Evolutionary conservation across 2,797 vertebrate genomes (phyloP).

Genomic region (Gadopsis marmoratus): DNA sequence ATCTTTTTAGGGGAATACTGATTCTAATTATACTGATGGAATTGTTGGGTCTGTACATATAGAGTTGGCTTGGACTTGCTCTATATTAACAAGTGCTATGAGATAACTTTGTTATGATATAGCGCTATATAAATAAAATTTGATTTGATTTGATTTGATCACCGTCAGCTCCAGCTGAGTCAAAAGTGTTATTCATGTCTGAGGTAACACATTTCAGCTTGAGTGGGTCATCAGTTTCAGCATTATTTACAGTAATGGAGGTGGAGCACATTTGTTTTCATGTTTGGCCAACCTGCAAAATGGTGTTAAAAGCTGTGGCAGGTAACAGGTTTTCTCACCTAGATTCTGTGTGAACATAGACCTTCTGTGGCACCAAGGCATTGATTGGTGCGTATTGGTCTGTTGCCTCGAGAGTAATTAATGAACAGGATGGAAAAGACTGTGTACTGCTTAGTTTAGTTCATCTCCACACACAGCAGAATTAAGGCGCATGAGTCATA

Average conservation of each 20-base stretch:
- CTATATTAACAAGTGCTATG: too few species aligned
- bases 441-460: neutral
- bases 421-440: constrained; percentile 3
- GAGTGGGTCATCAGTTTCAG: constrained; percentile 46
- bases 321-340: constrained; percentile 33
- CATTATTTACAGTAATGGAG: constrained; percentile 33
- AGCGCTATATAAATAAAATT: too few species aligned
- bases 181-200: constrained; percentile 42
- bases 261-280: constrained; percentile 45
- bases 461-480: constrained; percentile 16
- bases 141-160: too few species aligned
- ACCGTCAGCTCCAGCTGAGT: constrained; percentile 36
- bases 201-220: constrained; percentile 51
- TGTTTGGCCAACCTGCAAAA: constrained; percentile 46
- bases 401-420: constrained; percentile 34
- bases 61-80: too few species aligned
- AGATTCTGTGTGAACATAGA: constrained; percentile 18
- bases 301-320: constrained; percentile 37
- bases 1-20: too few species aligned
- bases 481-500: constrained; percentile 11
- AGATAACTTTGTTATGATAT: too few species aligned
- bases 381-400: constrained; percentile 16
- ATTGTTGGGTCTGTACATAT: too few species aligned
- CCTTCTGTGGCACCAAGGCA: neutral
- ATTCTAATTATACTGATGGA: too few species aligned